Base-by-base conservation (phyloP, 2,888 invertebrate genomes). In the Limnephilus rhombicus region DNA sequence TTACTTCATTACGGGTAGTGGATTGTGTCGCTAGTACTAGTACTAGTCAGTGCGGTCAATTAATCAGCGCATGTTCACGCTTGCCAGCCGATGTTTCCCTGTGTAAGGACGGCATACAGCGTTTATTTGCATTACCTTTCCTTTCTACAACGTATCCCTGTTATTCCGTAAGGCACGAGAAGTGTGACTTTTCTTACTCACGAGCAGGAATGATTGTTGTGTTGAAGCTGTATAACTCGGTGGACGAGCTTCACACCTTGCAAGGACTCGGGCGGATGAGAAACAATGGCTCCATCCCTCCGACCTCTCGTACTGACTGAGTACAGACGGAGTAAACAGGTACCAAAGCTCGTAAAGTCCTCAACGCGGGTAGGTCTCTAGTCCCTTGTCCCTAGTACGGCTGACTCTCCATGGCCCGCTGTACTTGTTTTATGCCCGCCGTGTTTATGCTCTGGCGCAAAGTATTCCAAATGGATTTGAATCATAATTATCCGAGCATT, bases 401-500 rank as follows among this genome's bases (percentile, higher is more conserved):
- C 68, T n/a, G 68, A 90, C 90, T 53, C 49, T 53, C 53, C 85
- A 31, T 68, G 18, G 85, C 37, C 37, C 80, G 45, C 31, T 85
- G 85, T 85, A 85, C 85, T 80, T 91, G 89, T 92, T 92, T 91
- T 90, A 91, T 85, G 88, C 86, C 37, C 49, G 82, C 81, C n/a
- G 80, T 92, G 92, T 90, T 87, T 87, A 85, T 85, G 92, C 92
- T 90, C 85, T 31, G 45, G 91, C 91, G 92, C 90, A 90, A 92
- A 91, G 91, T 92, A 91, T 92, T 90, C 92, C 80, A 90, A 92
- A 92, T 92, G 91, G 92, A 92, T 92, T 92, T 90, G 91, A 90
- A 92, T 92, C 91, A 91, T 92, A 92, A 92, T 92, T 92, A 92
- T 92, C 91, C 88, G 82, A 68, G 90, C 92, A 92, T 92, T 92